These are phyloP conservation scores for Leucania comma DNA, from an alignment of 2,888 invertebrate genomes.

Conservation along the genomic window DNA sequence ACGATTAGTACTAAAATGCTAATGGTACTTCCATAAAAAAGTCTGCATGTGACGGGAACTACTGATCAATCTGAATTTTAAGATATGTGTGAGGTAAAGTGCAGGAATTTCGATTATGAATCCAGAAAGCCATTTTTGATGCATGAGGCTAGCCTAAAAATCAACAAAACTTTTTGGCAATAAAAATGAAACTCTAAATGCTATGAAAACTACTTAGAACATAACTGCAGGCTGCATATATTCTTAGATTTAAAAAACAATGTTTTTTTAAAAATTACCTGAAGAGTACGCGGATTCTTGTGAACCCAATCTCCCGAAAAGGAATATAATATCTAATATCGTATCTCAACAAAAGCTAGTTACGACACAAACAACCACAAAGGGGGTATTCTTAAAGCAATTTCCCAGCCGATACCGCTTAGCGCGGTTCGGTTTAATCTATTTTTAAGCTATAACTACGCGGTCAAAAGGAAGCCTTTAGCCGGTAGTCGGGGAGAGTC, in stretches of 20 bases:
- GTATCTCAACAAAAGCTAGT: constrained; percentile 40
- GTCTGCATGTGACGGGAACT: too few species aligned
- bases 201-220: too few species aligned
- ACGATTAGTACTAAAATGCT: too few species aligned
- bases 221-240: not conserved
- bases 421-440: constrained; percentile 71
- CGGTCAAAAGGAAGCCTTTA: constrained; percentile 73
- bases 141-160: too few species aligned
- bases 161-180: too few species aligned
- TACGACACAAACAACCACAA: constrained; percentile 58
- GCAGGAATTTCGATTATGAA: too few species aligned
- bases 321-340: constrained; percentile 34
- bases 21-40: too few species aligned
- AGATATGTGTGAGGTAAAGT: too few species aligned
- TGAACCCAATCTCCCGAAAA: constrained; percentile 18
- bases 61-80: too few species aligned
- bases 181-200: not conserved
- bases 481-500: constrained; percentile 17
- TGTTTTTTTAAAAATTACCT: not conserved
- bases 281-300: not conserved
- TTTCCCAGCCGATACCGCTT: constrained; percentile 65
- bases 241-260: not conserved
- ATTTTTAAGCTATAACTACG: constrained; percentile 73
- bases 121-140: too few species aligned
- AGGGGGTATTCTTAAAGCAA: constrained; percentile 68